phyloP scores from a whole-genome alignment of 1,140 invertebrate species.

The Nasonia longicornis region DNA sequence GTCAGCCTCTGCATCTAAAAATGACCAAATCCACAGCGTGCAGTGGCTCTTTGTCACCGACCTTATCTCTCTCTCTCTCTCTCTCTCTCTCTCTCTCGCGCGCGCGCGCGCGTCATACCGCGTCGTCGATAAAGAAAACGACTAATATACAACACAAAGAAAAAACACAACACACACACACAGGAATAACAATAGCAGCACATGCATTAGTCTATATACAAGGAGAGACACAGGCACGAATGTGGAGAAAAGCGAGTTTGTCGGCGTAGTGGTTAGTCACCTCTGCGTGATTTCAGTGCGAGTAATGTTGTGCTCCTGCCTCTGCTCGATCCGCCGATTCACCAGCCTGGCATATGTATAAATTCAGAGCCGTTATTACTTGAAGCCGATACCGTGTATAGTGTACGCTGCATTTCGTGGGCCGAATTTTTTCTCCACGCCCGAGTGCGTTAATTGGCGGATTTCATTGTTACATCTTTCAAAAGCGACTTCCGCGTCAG shows the following conservation, averaged over 20 bases:
- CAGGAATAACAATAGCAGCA: not conserved
- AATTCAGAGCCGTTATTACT: conserved; percentile 46
- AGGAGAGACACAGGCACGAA: not conserved
- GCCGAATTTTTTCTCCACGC: not conserved
- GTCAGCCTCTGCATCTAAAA: no score
- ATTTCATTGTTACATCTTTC: not conserved
- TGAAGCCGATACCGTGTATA: not conserved
- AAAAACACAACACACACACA: not conserved
- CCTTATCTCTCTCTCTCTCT: no score
- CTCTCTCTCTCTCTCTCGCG: no score
- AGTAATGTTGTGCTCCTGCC: conserved; percentile 77
- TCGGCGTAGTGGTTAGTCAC: conserved; percentile 65
- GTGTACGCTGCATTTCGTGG: conserved; percentile 7
- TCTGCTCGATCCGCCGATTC: conserved; percentile 77
- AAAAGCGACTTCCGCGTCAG: not conserved
- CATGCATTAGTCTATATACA: not conserved
- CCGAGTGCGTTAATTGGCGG: not conserved
- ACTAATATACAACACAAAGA: not conserved
- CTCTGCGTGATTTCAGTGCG: conserved; percentile 78
- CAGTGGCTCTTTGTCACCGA: no score
- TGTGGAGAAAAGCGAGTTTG: conserved; percentile 4
- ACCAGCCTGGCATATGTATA: conserved; percentile 70
- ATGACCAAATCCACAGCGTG: no score
- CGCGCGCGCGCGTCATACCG: no score
- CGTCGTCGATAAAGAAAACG: not conserved